Percentiles rank a stretch among this genome's conserved stretches.
Conservation (phyloP, 2,113 vertebrate genomes). For the human (Homo sapiens) region GRCh38 chr4:67107501-67108000, state of each 20-base stretch:
- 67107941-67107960: not conserved
- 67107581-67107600: not conserved
- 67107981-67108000: not conserved
- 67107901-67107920: not conserved
- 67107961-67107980: not conserved
- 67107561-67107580: not conserved
- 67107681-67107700: not conserved
- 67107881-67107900: not conserved
- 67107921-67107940: constrained; percentile 22
- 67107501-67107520: constrained; percentile 20
- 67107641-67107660: not conserved
- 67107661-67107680: not conserved
- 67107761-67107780: not conserved
- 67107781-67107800: not conserved
- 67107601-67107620: not conserved
- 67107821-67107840: not conserved
- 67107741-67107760: not conserved
- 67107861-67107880: not conserved
- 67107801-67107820: not conserved
- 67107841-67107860: not conserved
- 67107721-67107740: not conserved
- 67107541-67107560: not conserved
- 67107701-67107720: not conserved
- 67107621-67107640: not conserved
- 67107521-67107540: not conserved